Conservation (phyloP, 1,140 invertebrate species). For the Drosophila sechellia region DNA sequence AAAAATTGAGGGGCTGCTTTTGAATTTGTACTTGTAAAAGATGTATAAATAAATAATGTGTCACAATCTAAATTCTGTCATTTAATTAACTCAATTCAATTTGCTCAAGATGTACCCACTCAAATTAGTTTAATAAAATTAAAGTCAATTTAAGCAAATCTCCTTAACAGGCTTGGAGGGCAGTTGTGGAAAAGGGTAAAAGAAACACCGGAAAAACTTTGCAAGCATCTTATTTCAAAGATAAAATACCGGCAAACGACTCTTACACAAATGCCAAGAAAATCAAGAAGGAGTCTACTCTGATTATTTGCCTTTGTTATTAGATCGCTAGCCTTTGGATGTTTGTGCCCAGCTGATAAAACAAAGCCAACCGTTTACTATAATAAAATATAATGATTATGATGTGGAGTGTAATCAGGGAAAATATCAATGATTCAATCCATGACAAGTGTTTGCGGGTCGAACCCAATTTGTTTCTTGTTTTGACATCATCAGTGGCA, state of each 20-base stretch:
- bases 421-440: constrained; percentile 77
- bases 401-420: constrained; percentile 65
- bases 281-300: constrained; percentile 2
- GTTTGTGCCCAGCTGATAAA: constrained; percentile 23
- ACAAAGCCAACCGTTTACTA: constrained; percentile 53
- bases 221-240: constrained; percentile 32
- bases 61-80: neutral
- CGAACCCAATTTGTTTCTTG: constrained; percentile 75
- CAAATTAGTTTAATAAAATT: constrained; percentile 48
- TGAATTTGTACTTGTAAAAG: no score
- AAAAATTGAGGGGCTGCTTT: neutral
- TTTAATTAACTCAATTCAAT: constrained; percentile 25
- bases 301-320: constrained; percentile 35
- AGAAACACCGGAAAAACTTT: neutral
- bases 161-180: neutral
- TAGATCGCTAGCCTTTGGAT: constrained; percentile 1
- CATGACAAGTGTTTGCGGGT: constrained; percentile 63
- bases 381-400: constrained; percentile 79
- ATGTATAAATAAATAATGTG: no score
- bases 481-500: constrained; percentile 71
- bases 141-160: constrained; percentile 41
- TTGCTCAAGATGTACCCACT: constrained; percentile 10
- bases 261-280: constrained; percentile 9
- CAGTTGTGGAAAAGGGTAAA: constrained; percentile 26
- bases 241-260: neutral